Base-by-base conservation (phyloP, 1,140 invertebrate genomes). In the Scaptomyza pallida region DNA sequence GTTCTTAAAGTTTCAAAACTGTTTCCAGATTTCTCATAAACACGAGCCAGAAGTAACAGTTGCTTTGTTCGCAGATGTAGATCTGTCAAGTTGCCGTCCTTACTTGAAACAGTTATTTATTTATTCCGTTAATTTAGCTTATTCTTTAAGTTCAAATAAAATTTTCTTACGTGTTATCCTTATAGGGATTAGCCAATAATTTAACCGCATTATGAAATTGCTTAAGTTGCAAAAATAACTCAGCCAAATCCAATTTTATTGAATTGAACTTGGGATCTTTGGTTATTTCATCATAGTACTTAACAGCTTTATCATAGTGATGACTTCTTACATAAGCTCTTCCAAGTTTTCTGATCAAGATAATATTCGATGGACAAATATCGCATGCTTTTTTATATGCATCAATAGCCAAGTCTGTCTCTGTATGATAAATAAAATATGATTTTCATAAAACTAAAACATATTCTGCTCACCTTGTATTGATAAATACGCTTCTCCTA, bases 401-500 rank as follows among this genome's bases (percentile, higher is more conserved):
- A 73, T 96, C 94, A 52, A 96, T 94, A 4, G 96, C 96, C 83
- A 94, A 93, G 48, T 95, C 94, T 0, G 95, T 95, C 89, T 97
- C 96, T 93, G 69, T 45, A 62, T 47, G 13, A 44, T 26, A 50
- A 12, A 54, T 1, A n/a, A n/a, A n/a, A n/a, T n/a, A n/a, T n/a
- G n/a, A n/a, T n/a, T n/a, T n/a, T n/a, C n/a, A n/a, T n/a, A n/a
- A n/a, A n/a, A n/a, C n/a, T n/a, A n/a, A n/a, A n/a, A 15, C 13
- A 23, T 15, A 13, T 19, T 10, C 0, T 10, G 0, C 10, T n/a
- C 16, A 94, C 94, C 93, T 90, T 98, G 95, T 82, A 99, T 97
- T 44, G 95, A 95, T 94, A 99, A 96, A 90, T 97, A 99, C 5
- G 98, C 98, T 93, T 99, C 98, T 0, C 97, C 98, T 45, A 99